phyloP scores from a whole-genome alignment of 2,113 vertebrate species.

The Theristicus caerulescens region DNA sequence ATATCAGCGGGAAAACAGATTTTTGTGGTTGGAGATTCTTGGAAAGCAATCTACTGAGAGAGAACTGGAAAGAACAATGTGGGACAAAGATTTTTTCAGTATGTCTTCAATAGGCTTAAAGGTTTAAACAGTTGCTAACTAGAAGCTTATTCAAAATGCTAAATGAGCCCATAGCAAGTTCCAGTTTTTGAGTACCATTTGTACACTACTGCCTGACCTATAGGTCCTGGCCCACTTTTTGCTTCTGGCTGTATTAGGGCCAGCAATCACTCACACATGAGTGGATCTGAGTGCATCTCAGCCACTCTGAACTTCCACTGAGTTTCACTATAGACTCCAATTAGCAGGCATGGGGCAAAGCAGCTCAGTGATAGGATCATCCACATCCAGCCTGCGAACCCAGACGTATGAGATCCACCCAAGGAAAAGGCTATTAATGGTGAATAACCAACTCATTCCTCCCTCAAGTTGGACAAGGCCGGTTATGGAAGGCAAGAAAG shows the following conservation, averaged over 20 bases:
- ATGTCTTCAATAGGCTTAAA: neutral
- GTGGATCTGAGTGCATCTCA: neutral
- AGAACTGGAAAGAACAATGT: neutral
- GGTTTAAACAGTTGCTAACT: neutral
- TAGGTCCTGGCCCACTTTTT: neutral
- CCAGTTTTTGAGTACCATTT: neutral
- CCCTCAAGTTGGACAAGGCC: neutral
- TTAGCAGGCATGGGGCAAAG: neutral
- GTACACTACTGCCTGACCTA: neutral
- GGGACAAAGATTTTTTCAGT: neutral
- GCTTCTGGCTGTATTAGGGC: neutral
- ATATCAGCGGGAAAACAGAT: neutral
- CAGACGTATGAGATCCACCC: neutral
- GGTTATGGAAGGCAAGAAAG: neutral
- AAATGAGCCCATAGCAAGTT: neutral
- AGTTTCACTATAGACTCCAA: neutral
- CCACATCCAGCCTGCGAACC: rapidly evolving
- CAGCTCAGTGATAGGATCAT: neutral
- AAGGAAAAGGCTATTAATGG: neutral
- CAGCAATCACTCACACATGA: neutral
- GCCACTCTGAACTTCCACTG: neutral
- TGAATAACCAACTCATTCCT: neutral
- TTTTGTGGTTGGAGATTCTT: neutral
- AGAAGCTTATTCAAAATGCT: neutral
- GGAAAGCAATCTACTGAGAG: neutral